Conservation (phyloP, 2,888 invertebrate genomes). For the Emmelina monodactyla region DNA sequence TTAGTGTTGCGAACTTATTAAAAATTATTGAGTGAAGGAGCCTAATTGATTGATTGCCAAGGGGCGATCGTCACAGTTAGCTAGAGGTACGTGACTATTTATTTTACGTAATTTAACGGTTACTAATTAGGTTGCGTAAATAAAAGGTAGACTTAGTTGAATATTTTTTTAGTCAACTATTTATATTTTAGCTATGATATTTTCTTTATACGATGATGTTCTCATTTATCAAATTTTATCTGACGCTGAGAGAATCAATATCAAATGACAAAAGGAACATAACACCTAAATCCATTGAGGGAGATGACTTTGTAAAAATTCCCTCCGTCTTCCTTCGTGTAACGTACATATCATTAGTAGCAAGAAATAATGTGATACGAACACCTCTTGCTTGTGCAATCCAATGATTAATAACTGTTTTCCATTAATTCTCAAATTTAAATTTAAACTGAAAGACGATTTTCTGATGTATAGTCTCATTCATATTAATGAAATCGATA, state of each 20-base stretch:
- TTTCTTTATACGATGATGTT: background rate
- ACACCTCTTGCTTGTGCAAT: constrained; percentile 65
- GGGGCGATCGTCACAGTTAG: constrained; percentile 22
- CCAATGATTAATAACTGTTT: constrained; percentile 63
- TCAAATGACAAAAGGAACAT: constrained; percentile 17
- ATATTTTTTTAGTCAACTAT: background rate
- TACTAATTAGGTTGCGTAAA: background rate
- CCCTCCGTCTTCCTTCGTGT: constrained; percentile 36
- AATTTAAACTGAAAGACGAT: constrained; percentile 65
- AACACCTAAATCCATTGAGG: constrained; percentile 24
- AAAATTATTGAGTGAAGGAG: constrained; percentile 63
- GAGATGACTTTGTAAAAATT: constrained; percentile 44
- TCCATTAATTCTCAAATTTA: constrained; percentile 66
- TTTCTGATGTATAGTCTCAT: constrained; percentile 61
- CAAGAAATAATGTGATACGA: constrained; percentile 66
- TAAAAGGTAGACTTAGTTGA: background rate
- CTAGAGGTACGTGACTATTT: constrained; percentile 16
- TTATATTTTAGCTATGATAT: background rate
- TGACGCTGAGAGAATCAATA: background rate
- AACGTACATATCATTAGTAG: constrained; percentile 65
- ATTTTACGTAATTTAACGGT: too few species aligned
- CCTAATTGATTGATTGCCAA: constrained; percentile 48
- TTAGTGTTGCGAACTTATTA: constrained; percentile 61
- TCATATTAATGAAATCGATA: too few species aligned
- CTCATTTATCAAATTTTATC: background rate